These are phyloP conservation scores for Ethmia dodecea DNA, from an alignment of 2,888 invertebrate genomes.

Conservation along the genomic window DNA sequence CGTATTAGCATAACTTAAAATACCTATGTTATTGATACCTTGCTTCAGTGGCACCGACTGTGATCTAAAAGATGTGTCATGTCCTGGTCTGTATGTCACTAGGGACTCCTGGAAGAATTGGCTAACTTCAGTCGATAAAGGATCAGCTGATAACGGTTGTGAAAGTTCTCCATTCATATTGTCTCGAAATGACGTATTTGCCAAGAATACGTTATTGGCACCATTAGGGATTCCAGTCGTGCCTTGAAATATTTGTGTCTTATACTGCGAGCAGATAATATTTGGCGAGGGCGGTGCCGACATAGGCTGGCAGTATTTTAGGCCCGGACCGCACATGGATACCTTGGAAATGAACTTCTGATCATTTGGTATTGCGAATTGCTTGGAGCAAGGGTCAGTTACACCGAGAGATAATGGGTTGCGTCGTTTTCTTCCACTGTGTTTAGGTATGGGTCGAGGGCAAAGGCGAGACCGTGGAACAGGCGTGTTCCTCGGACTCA, in stretches of 20 bases:
- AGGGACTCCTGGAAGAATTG: constrained; percentile 77
- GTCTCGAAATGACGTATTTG: constrained; percentile 59
- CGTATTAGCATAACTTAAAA: constrained; percentile 68
- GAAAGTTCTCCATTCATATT: constrained; percentile 55
- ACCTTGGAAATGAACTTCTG: constrained; percentile 57
- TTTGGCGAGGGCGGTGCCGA: constrained; percentile 85
- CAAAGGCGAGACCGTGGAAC: constrained; percentile 81
- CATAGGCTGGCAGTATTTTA: constrained; percentile 73
- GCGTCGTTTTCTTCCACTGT: constrained; percentile 53
- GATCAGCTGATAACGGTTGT: constrained; percentile 66
- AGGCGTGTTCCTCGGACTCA: constrained; percentile 88
- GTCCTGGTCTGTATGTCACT: constrained; percentile 53
- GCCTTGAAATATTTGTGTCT: constrained; percentile 69
- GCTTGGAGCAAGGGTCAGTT: constrained; percentile 46
- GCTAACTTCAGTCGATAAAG: constrained; percentile 78
- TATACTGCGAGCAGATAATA: constrained; percentile 63
- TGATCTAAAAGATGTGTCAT: constrained; percentile 77
- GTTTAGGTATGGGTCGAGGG: constrained; percentile 69
- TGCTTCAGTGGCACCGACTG: constrained; percentile 88
- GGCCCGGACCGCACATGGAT: constrained; percentile 38
- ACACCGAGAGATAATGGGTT: constrained; percentile 54
- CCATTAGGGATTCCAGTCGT: constrained; percentile 52
- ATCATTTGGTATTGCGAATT: constrained; percentile 64
- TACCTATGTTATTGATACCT: constrained; percentile 60
- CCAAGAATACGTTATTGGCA: constrained; percentile 63